Base-by-base conservation (phyloP, 30 jellyfish, hydroid and myxozoan species). In the Cassiopea xamachana region DNA sequence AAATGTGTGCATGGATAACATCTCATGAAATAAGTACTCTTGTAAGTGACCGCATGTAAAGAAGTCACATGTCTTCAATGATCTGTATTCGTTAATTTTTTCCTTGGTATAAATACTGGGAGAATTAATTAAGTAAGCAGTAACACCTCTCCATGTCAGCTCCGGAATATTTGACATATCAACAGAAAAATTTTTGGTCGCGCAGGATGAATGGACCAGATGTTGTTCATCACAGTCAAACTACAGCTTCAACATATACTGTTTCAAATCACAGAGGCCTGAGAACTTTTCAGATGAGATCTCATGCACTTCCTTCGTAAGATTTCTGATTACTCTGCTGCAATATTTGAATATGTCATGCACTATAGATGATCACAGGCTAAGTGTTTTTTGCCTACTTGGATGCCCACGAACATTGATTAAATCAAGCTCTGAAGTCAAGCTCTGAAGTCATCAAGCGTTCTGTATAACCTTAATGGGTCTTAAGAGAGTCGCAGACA, bases 61-160 rank as follows among this genome's bases (percentile, higher is more conserved):
- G 59, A 49, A 86, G 76, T 43, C 80, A 73, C 48, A 77, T 64
- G 93, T 61, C 75, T 73, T 68, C 77, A 86, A 76, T 43, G 90
- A 86, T 48, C 74, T 86, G 46, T 77, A 74, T 55, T 48, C 90
- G 60, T 78, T 55, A 18, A 86, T 72, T 16, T 59, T 73, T 61
- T 83, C 88, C 77, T 83, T 83, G 72, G 91, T 70, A 90, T 86
- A 74, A 43, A 86, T 64, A 62, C 48, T n/a, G 4, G 85, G 90
- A 18, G 91, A 43, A 59, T 73, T 90, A 0, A 79, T 79, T 18
- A 79, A 48, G n/a, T 79, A 79, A 14, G 58, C 75, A 49, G 87
- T 79, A 16, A 49, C 87, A 77, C 46, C 85, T 18, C 85, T 79
- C 87, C 46, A 49, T 48, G 87, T 46, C 45, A 46, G 44, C 15